Base-by-base conservation (phyloP, 2,888 invertebrate species). In the Cenopis cana region DNA sequence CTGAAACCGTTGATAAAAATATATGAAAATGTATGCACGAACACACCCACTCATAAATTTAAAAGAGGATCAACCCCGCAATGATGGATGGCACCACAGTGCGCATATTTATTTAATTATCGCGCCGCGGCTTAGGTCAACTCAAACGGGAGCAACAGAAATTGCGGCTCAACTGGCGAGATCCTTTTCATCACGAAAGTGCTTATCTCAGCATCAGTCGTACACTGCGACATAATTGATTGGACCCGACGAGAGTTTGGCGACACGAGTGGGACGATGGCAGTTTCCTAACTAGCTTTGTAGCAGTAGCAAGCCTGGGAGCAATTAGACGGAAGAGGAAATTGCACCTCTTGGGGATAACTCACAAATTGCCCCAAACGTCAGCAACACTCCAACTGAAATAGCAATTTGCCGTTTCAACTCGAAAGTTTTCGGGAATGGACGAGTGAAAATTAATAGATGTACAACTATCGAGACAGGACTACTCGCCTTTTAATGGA, bases 291-390 rank as follows among this genome's bases (percentile, higher is more conserved):
- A 86, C 86, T 84, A 83, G 84, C 84, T 82, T 81, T 83, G 82
- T 84, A 82, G 73, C 70, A 73, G 76, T 77, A 78, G 74, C 71
- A 49, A 66, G 79, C 79, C 74, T 80, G 82, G 79, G 83, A 87
- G 84, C 89, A 93, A 93, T 93, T 91, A 92, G 82, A 81, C 82
- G 82, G 79, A 85, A 86, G 79, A 79, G 90, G 89, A 89, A 91
- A 91, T 90, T 91, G 89, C 89, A 89, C 86, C 90, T 86, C 90
- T 89, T 84, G 87, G 77, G 86, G 85, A 87, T 83, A 84, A 85
- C 82, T 88, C 88, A 84, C 88, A 87, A 91, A 89, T 90, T 89
- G 87, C 82, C 82, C 78, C 77, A 86, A 89, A 84, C 85, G 87
- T 87, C 88, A 89, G 85, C 85, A 83, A 79, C 78, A 85, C 82